Percentiles rank a stretch among this genome's conserved stretches.
phyloP scores from a whole-genome alignment of 2,113 vertebrate species.

The Rhinogobius similis region DNA sequence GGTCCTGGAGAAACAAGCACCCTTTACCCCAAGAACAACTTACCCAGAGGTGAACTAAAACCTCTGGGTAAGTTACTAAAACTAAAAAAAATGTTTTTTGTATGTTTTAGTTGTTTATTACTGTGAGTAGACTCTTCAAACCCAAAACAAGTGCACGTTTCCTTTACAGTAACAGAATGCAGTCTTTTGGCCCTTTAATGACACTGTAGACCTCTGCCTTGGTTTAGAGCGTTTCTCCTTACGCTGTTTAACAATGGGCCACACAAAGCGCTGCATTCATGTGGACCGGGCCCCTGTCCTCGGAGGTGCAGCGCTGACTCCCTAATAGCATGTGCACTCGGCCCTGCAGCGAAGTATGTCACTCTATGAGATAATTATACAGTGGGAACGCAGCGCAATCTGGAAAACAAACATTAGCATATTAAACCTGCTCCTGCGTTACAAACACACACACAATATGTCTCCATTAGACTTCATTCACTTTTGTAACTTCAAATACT shows the following conservation, averaged over 20 bases:
- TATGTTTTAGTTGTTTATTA: too few relatives aligned
- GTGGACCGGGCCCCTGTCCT: conserved; percentile 38
- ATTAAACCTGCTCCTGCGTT: conserved; percentile 36
- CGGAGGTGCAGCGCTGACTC: conserved; percentile 46
- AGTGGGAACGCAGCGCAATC: conserved; percentile 42
- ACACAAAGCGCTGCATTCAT: conserved; percentile 56
- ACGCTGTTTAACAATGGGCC: conserved; percentile 46
- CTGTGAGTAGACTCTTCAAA: not conserved
- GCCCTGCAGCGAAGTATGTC: conserved; percentile 58
- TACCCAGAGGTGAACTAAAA: too few relatives aligned
- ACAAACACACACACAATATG: conserved; percentile 25
- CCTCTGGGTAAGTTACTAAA: too few relatives aligned
- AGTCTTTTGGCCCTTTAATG: conserved; percentile 25
- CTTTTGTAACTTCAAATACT: conserved; percentile 1
- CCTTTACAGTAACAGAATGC: not conserved
- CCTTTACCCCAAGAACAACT: too few relatives aligned
- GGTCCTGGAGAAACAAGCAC: too few relatives aligned
- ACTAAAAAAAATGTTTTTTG: too few relatives aligned
- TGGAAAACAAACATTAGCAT: conserved; percentile 53
- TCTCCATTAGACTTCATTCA: conserved; percentile 3
- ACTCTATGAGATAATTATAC: conserved; percentile 58
- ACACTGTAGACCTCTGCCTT: conserved; percentile 37
- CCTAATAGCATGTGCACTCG: conserved; percentile 38
- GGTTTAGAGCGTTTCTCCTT: conserved; percentile 50
- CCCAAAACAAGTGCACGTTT: not conserved